Evolutionary conservation across 2,113 vertebrate genomes (phyloP).

Genomic region (Menura novaehollandiae): DNA sequence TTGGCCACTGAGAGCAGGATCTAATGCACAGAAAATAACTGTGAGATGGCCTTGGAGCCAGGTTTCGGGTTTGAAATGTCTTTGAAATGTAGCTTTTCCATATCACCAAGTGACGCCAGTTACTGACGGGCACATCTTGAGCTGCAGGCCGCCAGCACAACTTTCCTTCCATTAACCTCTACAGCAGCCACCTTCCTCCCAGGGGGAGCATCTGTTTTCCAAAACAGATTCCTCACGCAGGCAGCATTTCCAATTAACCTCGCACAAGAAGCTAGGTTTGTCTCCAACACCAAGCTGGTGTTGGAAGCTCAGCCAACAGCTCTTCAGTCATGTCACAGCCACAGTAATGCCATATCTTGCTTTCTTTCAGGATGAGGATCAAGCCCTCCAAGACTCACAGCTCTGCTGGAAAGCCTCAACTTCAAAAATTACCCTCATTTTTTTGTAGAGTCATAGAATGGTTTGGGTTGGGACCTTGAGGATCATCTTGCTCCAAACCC

Average conservation of each 20-base stretch:
- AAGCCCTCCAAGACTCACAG: background rate
- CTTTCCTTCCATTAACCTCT: background rate
- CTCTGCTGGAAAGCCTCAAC: background rate
- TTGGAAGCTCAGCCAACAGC: background rate
- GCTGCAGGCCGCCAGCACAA: background rate
- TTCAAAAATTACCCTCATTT: background rate
- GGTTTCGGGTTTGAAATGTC: background rate
- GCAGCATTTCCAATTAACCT: background rate
- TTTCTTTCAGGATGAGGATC: background rate
- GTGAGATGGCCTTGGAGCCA: background rate
- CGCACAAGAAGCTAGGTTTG: background rate
- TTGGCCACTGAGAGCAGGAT: background rate
- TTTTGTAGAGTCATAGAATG: background rate
- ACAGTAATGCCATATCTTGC: accelerated
- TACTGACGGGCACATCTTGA: background rate
- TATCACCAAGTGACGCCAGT: accelerated
- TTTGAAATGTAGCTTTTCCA: background rate
- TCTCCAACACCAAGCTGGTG: background rate
- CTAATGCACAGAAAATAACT: background rate
- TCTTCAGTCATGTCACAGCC: background rate
- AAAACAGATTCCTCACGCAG: background rate
- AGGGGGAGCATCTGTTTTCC: background rate
- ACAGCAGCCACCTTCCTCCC: background rate
- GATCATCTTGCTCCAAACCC: background rate
- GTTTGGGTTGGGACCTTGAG: background rate